A percentile compares a stretch with the other conserved stretches of the same genome.
phyloP scores from a whole-genome alignment of 2,797 vertebrate genomes.

The Falco concolor region DNA sequence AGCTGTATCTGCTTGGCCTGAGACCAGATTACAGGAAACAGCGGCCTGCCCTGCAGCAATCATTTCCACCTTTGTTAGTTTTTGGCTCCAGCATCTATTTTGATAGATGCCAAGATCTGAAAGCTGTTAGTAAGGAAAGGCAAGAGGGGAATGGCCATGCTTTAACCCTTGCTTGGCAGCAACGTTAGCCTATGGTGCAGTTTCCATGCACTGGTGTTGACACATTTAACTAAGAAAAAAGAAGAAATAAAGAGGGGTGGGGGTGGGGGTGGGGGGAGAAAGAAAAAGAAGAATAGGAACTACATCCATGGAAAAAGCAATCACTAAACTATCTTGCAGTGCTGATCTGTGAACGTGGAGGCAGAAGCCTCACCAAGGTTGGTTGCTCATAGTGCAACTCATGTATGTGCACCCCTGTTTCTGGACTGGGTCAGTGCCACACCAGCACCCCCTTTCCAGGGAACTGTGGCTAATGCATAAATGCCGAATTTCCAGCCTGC shows the following conservation, averaged over 20 bases:
- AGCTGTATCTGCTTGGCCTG: neutral
- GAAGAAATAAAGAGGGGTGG: accelerated
- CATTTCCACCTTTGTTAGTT: constrained; percentile 37
- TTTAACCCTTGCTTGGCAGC: constrained; percentile 6
- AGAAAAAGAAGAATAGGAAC: neutral
- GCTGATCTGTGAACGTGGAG: neutral
- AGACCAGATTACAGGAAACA: neutral
- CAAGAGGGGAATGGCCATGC: neutral
- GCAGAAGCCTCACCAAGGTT: neutral
- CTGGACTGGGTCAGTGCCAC: neutral
- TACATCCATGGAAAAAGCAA: neutral
- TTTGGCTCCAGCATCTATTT: constrained; percentile 29
- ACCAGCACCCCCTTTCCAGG: neutral
- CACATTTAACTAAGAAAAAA: neutral
- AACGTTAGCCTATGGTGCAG: accelerated
- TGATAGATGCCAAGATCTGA: constrained; percentile 10
- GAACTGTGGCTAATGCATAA: neutral
- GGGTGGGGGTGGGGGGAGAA: no score
- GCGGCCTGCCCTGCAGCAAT: neutral
- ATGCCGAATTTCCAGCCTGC: neutral
- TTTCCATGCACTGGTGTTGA: neutral
- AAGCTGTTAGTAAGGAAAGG: constrained; percentile 7
- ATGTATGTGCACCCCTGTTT: neutral
- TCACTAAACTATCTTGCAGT: neutral
- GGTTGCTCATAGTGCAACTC: neutral